Percentiles rank a stretch among this genome's conserved stretches.
Conservation (phyloP, 2,113 vertebrate species). For the Clarias gariepinus region DNA sequence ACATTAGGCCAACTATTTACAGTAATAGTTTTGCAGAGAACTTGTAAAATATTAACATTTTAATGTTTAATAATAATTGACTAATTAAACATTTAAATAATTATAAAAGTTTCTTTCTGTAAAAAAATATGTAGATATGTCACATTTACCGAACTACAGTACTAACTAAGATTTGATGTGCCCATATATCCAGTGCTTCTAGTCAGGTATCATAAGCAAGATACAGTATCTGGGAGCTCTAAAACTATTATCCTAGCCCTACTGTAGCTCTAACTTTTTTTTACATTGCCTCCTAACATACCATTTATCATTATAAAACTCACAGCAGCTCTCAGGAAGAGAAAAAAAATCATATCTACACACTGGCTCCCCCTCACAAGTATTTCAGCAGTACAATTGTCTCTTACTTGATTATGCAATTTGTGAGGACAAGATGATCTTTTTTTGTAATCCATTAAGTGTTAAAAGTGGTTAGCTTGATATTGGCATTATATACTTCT, state of each 20-base stretch:
- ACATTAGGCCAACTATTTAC: not conserved
- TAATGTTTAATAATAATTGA: no score
- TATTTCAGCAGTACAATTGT: not conserved
- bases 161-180: not conserved
- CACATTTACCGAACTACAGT: not conserved
- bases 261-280: not conserved
- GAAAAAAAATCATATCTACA: not conserved
- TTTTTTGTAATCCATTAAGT: not conserved
- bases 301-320: not conserved
- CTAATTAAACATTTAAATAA: not conserved
- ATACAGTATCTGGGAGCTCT: not conserved
- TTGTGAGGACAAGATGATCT: not conserved
- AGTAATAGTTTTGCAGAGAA: not conserved
- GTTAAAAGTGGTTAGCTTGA: slow-evolving; percentile 32
- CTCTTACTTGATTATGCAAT: not conserved
- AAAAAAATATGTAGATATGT: not conserved
- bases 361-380: not conserved
- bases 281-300: not conserved
- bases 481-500: slow-evolving; percentile 55
- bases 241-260: not conserved
- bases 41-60: no score
- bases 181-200: not conserved
- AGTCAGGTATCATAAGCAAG: not conserved
- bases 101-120: not conserved
- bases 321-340: not conserved